Conservation (phyloP, 2,113 vertebrate species). For the Sinocyclocheilus grahami region DNA sequence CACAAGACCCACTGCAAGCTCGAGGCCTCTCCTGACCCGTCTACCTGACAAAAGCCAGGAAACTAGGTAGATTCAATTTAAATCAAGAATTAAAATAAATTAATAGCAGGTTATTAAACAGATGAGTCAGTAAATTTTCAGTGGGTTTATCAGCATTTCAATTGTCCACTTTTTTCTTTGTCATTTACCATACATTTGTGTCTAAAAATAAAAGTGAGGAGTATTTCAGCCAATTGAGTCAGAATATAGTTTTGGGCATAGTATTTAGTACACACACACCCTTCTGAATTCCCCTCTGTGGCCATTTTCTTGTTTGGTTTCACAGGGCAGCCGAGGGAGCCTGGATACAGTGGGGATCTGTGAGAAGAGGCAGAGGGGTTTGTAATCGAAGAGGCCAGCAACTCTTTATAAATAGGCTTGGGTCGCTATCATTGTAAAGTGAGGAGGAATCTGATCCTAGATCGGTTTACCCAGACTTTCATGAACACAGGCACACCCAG, state of each 20-base stretch:
- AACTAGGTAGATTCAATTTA: background rate
- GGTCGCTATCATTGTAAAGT: conserved; percentile 34
- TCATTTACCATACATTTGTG: background rate
- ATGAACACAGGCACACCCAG: conserved; percentile 15
- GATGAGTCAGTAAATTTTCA: background rate
- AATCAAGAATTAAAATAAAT: background rate
- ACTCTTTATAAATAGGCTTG: conserved; percentile 62
- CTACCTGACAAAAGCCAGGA: background rate
- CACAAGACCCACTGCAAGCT: background rate
- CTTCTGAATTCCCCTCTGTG: conserved; percentile 35
- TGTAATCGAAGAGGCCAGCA: conserved; percentile 62
- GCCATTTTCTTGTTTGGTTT: conserved; percentile 46
- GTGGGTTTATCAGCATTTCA: background rate
- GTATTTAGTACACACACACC: conserved; percentile 21
- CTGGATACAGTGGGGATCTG: conserved; percentile 28
- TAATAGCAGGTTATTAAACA: background rate
- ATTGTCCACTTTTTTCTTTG: background rate
- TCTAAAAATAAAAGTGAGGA: conserved; percentile 7
- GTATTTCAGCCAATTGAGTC: background rate
- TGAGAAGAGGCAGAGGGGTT: conserved; percentile 32
- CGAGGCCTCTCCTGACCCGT: background rate
- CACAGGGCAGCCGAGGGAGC: conserved; percentile 24
- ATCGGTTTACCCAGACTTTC: conserved; percentile 44
- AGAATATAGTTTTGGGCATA: conserved; percentile 35
- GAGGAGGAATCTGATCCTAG: conserved; percentile 33